Conservation (phyloP, 2,888 invertebrate genomes). For the Thereva unica region DNA sequence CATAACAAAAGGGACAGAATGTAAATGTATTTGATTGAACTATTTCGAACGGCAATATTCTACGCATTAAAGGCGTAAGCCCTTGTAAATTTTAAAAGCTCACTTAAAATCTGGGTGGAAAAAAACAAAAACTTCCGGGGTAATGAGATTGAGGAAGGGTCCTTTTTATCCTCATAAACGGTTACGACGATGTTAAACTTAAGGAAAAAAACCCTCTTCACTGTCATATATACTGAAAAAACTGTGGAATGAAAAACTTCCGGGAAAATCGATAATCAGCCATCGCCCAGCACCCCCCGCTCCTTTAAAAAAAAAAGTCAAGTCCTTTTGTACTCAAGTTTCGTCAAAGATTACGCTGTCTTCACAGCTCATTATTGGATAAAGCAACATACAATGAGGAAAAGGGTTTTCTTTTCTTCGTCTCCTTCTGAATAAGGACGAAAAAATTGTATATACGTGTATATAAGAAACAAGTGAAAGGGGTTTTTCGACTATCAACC, state of each 20-base stretch:
- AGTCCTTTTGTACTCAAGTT: conserved; percentile 4
- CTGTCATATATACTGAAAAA: conserved; percentile 1
- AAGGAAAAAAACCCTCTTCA: not conserved
- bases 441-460: too few relatives aligned
- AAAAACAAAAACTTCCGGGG: too few relatives aligned
- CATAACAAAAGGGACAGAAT: too few relatives aligned
- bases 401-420: conserved; percentile 7
- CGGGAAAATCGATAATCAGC: conserved; percentile 11
- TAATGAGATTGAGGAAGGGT: conserved; percentile 1
- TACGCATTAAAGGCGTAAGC: too few relatives aligned
- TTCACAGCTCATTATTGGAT: conserved; percentile 25
- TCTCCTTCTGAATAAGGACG: too few relatives aligned
- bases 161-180: conserved; percentile 15
- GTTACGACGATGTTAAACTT: conserved; percentile 15
- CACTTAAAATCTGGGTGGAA: too few relatives aligned
- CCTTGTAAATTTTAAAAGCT: too few relatives aligned
- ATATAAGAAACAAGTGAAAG: too few relatives aligned
- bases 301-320: not conserved
- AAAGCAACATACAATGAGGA: conserved; percentile 8
- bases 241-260: not conserved
- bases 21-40: too few relatives aligned
- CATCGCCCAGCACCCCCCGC: not conserved
- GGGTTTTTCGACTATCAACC: too few relatives aligned
- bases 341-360: conserved; percentile 19
- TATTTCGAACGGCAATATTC: too few relatives aligned